Base-by-base conservation (phyloP, 2,113 vertebrate species). In the Numenius arquata region DNA sequence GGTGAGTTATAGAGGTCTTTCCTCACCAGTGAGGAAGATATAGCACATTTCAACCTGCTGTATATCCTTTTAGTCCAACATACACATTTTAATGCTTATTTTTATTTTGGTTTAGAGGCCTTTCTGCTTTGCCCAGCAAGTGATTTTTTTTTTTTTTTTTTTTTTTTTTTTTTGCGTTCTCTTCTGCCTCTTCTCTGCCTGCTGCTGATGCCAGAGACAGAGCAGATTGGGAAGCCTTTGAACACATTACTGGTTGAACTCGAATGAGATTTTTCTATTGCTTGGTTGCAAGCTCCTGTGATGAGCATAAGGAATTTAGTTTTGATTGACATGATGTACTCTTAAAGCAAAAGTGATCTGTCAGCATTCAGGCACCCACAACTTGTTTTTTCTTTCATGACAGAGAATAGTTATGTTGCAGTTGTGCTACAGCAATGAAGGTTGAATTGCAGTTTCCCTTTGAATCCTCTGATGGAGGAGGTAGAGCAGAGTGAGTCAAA, bases 31-130 rank as follows among this genome's bases (percentile, higher is more conserved):
- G 91, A 96, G 93, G 92, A 90, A 97, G 97, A 94, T 85, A 70
- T 5, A 92, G 82, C 85, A 71, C 72, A 48, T 45, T 92, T 96
- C 93, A 93, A 93, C 92, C 90, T 96, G 88, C 93, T 98, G 90
- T 98, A 90, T 92, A 88, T 97, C 95, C 93, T 96, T 92, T 97
- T 96, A 96, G 95, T 88, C 92, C 72, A 94, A 73, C 84, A 75
- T 65, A 56, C 72, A 56, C 85, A 22, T 96, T 95, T 96, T 93
- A 94, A 94, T 93, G 89, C 90, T 92, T 75, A 94, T 95, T 98
- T 98, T 97, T 97, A 97, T 96, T 97, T 97, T 92, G 80, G 96
- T 93, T 91, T 96, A 63, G 94, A 95, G 96, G 67, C 94, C 96
- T 96, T 97, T 95, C 68, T 90, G 23, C 75, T 75, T 68, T 79